Conservation (phyloP, 1,140 invertebrate genomes). For the Portunus trituberculatus region DNA sequence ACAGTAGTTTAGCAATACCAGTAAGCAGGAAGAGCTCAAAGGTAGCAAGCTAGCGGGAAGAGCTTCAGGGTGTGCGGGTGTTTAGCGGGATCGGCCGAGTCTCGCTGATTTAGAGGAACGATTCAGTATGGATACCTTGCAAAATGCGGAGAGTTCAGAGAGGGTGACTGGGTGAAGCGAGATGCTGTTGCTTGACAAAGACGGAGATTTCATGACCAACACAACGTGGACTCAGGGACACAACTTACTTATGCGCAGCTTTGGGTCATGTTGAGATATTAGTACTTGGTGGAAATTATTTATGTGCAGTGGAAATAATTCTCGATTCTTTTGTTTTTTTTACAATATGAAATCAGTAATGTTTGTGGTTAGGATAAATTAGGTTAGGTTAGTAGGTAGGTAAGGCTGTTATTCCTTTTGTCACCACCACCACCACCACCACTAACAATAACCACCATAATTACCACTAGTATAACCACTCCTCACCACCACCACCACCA, state of each 20-base stretch:
- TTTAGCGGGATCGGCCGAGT: neutral
- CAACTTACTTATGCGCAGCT: neutral
- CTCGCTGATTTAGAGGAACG: neutral
- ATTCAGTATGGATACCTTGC: too few species aligned
- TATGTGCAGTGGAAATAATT: too few species aligned
- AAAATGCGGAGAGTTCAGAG: too few species aligned
- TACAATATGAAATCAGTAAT: too few species aligned
- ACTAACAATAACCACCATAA: neutral
- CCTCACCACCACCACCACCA: neutral
- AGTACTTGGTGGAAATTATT: too few species aligned
- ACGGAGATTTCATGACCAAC: neutral
- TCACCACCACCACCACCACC: neutral
- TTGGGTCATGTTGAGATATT: too few species aligned
- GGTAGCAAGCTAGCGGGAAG: neutral
- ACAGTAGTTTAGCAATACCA: slow-evolving; percentile 21
- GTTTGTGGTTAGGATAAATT: too few species aligned
- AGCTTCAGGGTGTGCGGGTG: neutral
- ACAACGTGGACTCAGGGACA: neutral
- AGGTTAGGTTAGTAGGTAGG: too few species aligned
- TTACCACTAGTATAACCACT: neutral
- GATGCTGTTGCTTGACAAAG: neutral
- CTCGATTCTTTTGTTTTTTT: too few species aligned
- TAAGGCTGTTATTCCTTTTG: too few species aligned
- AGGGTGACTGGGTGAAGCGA: neutral
- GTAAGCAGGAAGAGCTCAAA: neutral